phyloP scores from a whole-genome alignment of 2,113 vertebrate genomes.

The Bothrops jararaca region DNA sequence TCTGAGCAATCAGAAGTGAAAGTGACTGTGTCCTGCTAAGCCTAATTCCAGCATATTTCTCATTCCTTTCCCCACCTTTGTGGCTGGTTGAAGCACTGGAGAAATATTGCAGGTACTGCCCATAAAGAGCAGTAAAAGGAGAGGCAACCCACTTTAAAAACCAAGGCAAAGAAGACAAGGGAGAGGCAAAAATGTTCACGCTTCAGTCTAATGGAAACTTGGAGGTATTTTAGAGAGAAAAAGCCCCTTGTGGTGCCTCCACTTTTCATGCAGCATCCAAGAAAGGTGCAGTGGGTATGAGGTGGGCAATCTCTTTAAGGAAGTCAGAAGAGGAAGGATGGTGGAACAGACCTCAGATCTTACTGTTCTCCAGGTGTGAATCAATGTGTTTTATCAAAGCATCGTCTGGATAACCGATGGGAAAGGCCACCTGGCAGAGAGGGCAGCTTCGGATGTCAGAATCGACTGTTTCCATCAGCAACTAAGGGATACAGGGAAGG shows the following conservation, averaged over 20 bases:
- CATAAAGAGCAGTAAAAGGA: constrained; percentile 5
- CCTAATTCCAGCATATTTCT: background rate
- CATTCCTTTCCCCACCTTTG: background rate
- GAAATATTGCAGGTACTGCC: background rate
- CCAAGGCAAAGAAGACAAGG: constrained; percentile 38
- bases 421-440: constrained; percentile 95
- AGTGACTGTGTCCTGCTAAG: background rate
- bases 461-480: constrained; percentile 97
- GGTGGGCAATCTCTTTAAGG: constrained; percentile 15
- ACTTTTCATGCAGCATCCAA: constrained; percentile 76
- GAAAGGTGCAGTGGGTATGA: constrained; percentile 26
- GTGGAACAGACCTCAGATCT: constrained; percentile 79
- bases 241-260: constrained; percentile 37
- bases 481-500: constrained; percentile 63
- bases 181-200: constrained; percentile 50
- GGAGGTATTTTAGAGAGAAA: constrained; percentile 60
- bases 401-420: constrained; percentile 92
- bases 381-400: constrained; percentile 98
- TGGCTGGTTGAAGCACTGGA: background rate
- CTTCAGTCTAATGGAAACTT: constrained; percentile 66
- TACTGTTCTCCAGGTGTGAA: constrained; percentile 98
- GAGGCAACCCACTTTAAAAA: constrained; percentile 15
- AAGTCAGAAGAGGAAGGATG: constrained; percentile 10
- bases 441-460: constrained; percentile 94
- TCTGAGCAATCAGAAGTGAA: background rate